Conservation (phyloP, 2,888 invertebrate species). For the Xestobium rufovillosum region DNA sequence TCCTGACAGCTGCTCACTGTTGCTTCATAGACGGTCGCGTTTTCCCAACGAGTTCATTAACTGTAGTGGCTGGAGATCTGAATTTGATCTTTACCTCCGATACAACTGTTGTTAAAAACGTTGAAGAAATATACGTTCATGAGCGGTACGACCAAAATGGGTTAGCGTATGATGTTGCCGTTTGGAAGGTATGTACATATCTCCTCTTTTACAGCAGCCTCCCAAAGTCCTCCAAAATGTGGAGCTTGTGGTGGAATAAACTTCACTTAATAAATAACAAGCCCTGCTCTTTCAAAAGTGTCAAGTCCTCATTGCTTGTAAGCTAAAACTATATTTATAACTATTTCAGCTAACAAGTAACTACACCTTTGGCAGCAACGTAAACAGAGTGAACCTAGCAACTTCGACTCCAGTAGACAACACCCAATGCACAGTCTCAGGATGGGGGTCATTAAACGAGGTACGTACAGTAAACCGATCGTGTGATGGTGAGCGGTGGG, state of each 20-base stretch:
- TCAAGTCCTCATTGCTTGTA: no score
- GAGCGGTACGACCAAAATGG: neutral
- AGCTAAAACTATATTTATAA: no score
- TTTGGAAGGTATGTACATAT: neutral
- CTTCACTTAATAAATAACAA: no score
- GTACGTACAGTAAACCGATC: neutral
- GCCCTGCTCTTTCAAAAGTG: no score
- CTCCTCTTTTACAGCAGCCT: no score
- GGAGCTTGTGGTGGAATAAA: no score
- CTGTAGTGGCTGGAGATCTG: conserved; percentile 1
- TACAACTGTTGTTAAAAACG: neutral
- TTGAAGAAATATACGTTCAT: neutral
- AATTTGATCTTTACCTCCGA: neutral
- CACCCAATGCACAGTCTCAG: neutral
- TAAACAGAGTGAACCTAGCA: neutral
- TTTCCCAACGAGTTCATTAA: neutral
- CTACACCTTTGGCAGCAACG: no score
- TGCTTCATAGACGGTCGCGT: neutral
- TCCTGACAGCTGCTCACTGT: conserved; percentile 10
- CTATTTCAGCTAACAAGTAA: no score
- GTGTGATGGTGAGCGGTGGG: neutral
- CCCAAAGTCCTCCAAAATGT: no score
- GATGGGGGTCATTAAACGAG: neutral
- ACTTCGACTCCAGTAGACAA: neutral
- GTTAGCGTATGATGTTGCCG: neutral